phyloP scores from a whole-genome alignment of 2,888 invertebrate species.

The Gymnosoma rotundatum region DNA sequence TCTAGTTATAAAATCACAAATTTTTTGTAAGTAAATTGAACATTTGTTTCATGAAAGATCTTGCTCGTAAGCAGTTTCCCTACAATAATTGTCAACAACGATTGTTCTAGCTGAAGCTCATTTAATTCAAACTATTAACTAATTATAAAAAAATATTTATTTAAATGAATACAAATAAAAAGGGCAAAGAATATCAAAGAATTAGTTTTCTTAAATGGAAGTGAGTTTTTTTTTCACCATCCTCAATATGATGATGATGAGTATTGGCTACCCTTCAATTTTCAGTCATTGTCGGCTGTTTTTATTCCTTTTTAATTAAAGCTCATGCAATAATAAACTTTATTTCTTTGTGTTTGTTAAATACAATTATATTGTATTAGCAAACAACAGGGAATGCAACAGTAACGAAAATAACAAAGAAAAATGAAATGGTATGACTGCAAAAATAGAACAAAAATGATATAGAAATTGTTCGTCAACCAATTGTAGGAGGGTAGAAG shows the following conservation, averaged over 20 bases:
- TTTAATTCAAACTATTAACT: not conserved
- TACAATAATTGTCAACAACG: too few relatives aligned
- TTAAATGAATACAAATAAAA: slow-evolving; percentile 31
- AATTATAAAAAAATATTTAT: slow-evolving; percentile 46
- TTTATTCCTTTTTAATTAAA: slow-evolving; percentile 61
- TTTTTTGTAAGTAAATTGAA: too few relatives aligned
- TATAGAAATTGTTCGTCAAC: slow-evolving; percentile 11
- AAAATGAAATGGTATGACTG: slow-evolving; percentile 23
- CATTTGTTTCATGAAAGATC: too few relatives aligned
- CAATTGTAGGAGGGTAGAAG: not conserved
- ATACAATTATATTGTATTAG: slow-evolving; percentile 29
- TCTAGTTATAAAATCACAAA: too few relatives aligned
- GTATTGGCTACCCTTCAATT: slow-evolving; percentile 1
- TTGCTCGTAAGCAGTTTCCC: too few relatives aligned
- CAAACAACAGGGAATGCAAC: slow-evolving; percentile 19
- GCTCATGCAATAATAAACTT: slow-evolving; percentile 36
- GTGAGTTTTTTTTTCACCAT: not conserved
- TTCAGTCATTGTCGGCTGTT: slow-evolving; percentile 27
- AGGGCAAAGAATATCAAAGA: slow-evolving; percentile 1
- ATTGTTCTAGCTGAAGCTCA: too few relatives aligned
- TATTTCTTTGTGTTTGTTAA: slow-evolving; percentile 23
- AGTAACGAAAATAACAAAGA: not conserved
- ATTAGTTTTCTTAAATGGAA: too few relatives aligned
- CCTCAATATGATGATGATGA: not conserved
- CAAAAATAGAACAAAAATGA: slow-evolving; percentile 24